These are phyloP conservation scores for Pteromalus puparum DNA, from an alignment of 1,140 invertebrate species.

Conservation along the genomic window DNA sequence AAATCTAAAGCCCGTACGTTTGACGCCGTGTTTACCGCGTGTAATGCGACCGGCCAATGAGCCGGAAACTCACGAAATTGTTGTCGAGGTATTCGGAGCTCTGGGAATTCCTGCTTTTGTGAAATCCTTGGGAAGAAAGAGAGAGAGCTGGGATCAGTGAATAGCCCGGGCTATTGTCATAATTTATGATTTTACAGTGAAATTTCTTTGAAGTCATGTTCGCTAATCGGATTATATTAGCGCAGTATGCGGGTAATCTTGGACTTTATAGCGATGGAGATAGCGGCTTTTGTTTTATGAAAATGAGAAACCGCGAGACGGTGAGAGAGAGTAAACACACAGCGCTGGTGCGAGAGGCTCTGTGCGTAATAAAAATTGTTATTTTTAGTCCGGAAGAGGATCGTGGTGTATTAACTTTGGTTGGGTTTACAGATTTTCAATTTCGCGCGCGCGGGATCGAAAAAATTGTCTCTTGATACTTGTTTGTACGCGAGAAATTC, in stretches of 20 bases:
- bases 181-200: slow-evolving; percentile 41
- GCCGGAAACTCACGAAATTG: slow-evolving; percentile 33
- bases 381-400: background rate
- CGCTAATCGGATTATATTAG: slow-evolving; percentile 39
- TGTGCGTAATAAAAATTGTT: background rate
- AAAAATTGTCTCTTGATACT: too few species aligned
- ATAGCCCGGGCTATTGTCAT: slow-evolving; percentile 25
- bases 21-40: background rate
- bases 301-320: background rate
- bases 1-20: slow-evolving; percentile 11
- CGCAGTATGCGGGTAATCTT: slow-evolving; percentile 34
- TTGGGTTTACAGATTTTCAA: too few species aligned
- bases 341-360: background rate
- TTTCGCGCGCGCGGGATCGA: too few species aligned
- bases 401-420: too few species aligned
- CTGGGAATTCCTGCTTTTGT: slow-evolving; percentile 37
- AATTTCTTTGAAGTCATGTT: slow-evolving; percentile 41
- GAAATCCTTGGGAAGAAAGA: slow-evolving; percentile 7
- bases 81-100: slow-evolving; percentile 9
- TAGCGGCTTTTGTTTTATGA: slow-evolving; percentile 26
- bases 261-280: background rate
- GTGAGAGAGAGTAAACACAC: background rate
- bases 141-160: background rate
- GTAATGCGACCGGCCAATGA: slow-evolving; percentile 5
- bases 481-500: too few species aligned